These are phyloP conservation scores for Tupaia chinensis DNA, from an alignment of 2,113 vertebrate species.

Conservation along the genomic window DNA sequence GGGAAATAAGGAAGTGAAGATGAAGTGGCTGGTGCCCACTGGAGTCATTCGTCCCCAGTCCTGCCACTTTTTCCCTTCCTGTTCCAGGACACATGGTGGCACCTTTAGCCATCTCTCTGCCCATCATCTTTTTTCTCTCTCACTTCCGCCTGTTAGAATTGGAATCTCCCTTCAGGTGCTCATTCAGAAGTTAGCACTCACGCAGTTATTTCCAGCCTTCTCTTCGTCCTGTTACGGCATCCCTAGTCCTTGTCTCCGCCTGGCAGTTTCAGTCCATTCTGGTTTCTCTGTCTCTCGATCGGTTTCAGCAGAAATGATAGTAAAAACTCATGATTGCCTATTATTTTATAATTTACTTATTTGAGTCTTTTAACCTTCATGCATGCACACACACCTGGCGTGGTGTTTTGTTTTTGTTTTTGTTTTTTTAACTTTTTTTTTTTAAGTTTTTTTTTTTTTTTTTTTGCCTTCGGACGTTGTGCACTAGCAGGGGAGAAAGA, in stretches of 20 bases:
- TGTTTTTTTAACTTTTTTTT: too few species aligned
- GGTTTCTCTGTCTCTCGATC: neutral
- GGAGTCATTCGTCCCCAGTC: too few species aligned
- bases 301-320: neutral
- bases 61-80: neutral
- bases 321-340: neutral
- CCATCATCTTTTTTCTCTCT: neutral
- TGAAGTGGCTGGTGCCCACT: neutral
- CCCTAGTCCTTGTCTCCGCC: neutral
- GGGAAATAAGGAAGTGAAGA: neutral
- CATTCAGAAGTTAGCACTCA: neutral
- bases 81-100: neutral
- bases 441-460: too few species aligned
- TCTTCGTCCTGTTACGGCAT: neutral
- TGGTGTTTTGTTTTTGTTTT: too few species aligned
- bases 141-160: neutral
- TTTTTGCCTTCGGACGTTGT: too few species aligned
- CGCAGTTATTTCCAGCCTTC: neutral
- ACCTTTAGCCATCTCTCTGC: neutral
- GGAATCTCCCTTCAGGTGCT: neutral
- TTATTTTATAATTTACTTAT: slow-evolving; percentile 7
- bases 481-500: too few species aligned
- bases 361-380: neutral
- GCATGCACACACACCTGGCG: too few species aligned
- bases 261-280: neutral